Evolutionary conservation across 2,888 invertebrate genomes (phyloP), one percentile per base, ranked within the genome.

Genomic region (Phasia obesa): DNA sequence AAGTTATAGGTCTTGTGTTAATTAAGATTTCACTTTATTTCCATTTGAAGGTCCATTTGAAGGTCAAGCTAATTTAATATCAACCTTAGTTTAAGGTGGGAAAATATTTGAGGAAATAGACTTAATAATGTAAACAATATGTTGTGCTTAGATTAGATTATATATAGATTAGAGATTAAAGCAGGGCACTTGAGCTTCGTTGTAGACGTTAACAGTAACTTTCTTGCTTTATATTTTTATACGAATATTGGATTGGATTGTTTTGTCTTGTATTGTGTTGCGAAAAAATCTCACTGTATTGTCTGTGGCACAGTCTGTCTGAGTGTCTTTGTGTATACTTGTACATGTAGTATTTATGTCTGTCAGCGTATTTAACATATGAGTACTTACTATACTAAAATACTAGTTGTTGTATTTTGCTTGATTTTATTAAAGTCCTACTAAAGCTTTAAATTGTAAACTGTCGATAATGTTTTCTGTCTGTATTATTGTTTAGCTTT

Each of bases 311-410:
- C 57, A 1, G 75, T 49, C 59, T 31, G 82, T 55, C 51, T 65
- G 69, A 64, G n/a, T 62, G 42, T 53, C 38, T 75, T 47, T 53
- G 15, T 35, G 49, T 35, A 38, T 59, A 42, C 35, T 17, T 42
- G 19, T 60, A 65, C 65, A 75, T 65, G 71, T 71, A 67, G 73
- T 76, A 83, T 79, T 83, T 83, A 71, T 77, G 84, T 84, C 85
- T 85, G 85, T 84, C 85, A 85, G 84, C 84, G 76, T 74, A 79
- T 75, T 84, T 85, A 85, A 85, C 85, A 84, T 84, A 83, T 77
- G 81, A 83, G 79, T 81, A 79, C 81, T 75, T 73, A 78, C 77
- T 21, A 59, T 65, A 73, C 70, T 78, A 78, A 83, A 81, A 71
- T 80, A 83, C 71, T 59, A 74, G 79, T 76, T 59, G 55, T 64